phyloP scores from a whole-genome alignment of 30 jellyfish, hydroid and myxozoan species.

The Pseudorhiza aurosa region DNA sequence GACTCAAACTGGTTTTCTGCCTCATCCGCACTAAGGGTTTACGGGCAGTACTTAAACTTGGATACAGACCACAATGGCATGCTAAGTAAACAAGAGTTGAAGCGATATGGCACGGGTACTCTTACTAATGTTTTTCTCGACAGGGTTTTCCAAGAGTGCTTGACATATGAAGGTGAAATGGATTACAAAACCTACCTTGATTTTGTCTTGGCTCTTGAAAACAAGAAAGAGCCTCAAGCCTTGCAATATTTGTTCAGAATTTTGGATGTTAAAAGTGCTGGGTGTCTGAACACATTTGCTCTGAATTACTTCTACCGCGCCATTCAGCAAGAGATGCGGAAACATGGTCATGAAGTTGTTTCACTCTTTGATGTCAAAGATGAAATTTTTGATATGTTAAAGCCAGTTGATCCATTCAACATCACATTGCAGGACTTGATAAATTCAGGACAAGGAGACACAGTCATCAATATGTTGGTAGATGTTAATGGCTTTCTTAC shows the following conservation, averaged over 20 bases:
- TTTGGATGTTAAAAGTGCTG: constrained; percentile 86
- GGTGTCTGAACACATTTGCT: constrained; percentile 90
- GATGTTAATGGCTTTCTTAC: constrained; percentile 95
- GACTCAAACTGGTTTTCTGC: constrained; percentile 99
- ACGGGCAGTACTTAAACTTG: constrained; percentile 96
- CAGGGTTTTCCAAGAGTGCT: constrained; percentile 96
- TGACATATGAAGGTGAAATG: constrained; percentile 99
- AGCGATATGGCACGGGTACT: constrained; percentile 97
- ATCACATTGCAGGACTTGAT: constrained; percentile 89
- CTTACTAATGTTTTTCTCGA: constrained; percentile 86
- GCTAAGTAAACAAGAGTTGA: constrained; percentile 93
- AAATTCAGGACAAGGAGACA: constrained; percentile 90
- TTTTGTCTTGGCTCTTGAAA: constrained; percentile 95
- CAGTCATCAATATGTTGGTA: constrained; percentile 84
- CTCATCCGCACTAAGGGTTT: constrained; percentile 96
- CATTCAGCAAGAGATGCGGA: constrained; percentile 90
- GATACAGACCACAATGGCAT: constrained; percentile 98
- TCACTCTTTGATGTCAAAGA: constrained; percentile 90
- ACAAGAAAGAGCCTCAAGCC: constrained; percentile 98
- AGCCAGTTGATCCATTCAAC: constrained; percentile 81
- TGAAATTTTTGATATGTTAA: constrained; percentile 95
- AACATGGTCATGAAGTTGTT: constrained; percentile 96
- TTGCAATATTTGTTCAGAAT: constrained; percentile 89
- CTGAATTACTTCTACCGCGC: constrained; percentile 91
- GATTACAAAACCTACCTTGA: constrained; percentile 98